Base-by-base conservation (phyloP, 2,113 vertebrate species). In the Oostethus manadensis region DNA sequence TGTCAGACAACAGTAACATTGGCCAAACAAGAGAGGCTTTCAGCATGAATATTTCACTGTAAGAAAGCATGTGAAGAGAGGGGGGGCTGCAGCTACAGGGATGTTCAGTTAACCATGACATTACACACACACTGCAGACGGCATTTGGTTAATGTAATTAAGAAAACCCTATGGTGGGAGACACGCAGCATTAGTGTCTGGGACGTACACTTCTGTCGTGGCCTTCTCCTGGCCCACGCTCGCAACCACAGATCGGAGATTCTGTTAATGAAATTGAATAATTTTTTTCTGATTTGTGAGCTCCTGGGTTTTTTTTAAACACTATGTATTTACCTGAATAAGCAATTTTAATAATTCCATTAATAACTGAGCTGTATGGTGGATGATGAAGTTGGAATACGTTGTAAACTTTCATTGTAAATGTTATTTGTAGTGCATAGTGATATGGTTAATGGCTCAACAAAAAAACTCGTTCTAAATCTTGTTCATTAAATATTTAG, bases 141-240 rank as follows among this genome's bases (percentile, higher is more conserved):
- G 76, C 81, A 79, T 86, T 86, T 88, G 81, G 81, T 84, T 89
- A 89, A 88, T 88, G 82, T 88, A 83, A 89, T 89, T 88, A 88
- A 85, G 81, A 86, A 82, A 88, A 84, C 82, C 84, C 82, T 89
- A 88, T 88, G 84, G 82, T 86, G 70, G 74, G 76, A 84, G 86
- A 87, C 85, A 84, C 73, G 70, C 68, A 76, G 71, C 75, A 86
- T 88, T 88, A 89, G 82, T 81, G 82, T 88, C 82, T 75, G 63
- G 76, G 76, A 74, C 67, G 56, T 76, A 63, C 75, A 66, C 55
- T 68, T 71, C 47, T 71, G 55, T 21, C 66, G 56, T 63, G 66
- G 72, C 73, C 80, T 68, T 58, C 68, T 51, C 56, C 58, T 68
- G 60, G 74, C 68, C 77, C 14, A 18, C 22, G 9, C 65, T 59